These are phyloP conservation scores for Perodicticus potto DNA, from an alignment of 2,797 vertebrate genomes.

Conservation along the genomic window DNA sequence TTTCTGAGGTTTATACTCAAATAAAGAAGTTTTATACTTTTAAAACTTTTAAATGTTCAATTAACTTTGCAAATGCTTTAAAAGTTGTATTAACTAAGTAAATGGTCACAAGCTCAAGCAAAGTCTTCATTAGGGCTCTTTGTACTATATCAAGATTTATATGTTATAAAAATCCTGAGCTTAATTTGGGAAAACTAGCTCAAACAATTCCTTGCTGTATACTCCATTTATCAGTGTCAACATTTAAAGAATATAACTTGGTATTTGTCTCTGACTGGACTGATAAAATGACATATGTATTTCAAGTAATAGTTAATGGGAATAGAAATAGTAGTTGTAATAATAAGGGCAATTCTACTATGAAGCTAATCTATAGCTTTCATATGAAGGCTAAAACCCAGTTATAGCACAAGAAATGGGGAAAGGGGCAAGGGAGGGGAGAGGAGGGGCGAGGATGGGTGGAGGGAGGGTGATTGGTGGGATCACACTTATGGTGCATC, in stretches of 20 bases:
- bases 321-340: not conserved
- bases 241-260: not conserved
- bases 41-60: not conserved
- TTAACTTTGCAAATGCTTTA: conserved; percentile 18
- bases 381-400: no score
- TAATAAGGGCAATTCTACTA: not conserved
- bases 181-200: conserved; percentile 16
- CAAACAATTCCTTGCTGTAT: not conserved
- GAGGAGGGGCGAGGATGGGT: no score
- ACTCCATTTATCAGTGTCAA: not conserved
- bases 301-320: not conserved
- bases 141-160: not conserved
- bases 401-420: no score
- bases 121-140: conserved; percentile 18
- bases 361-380: no score
- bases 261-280: not conserved
- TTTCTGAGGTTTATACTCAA: not conserved
- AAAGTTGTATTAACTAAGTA: conserved; percentile 9
- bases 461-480: no score
- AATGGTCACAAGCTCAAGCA: not conserved
- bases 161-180: not conserved
- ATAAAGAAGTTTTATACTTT: not conserved
- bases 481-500: no score
- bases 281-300: not conserved
- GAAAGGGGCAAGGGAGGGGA: no score